Evolutionary conservation across 1,140 invertebrate species (phyloP).

Genomic region (Zaprionus tsacasi): DNA sequence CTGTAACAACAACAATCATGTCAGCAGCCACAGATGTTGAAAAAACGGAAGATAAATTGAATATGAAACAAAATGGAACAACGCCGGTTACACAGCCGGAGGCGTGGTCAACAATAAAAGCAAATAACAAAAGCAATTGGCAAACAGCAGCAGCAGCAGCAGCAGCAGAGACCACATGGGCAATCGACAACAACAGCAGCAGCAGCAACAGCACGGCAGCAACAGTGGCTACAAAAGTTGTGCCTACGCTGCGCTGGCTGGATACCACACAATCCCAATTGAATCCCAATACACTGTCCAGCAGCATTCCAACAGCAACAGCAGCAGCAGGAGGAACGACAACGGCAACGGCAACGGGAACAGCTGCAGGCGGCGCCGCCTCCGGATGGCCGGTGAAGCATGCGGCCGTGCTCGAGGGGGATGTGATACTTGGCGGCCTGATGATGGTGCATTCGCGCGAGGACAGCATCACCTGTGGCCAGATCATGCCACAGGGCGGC

Average conservation of each 20-base stretch:
- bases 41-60: slow-evolving; percentile 18
- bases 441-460: slow-evolving; percentile 99
- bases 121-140: slow-evolving; percentile 39
- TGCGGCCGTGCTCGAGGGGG: slow-evolving; percentile 92
- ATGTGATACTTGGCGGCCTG: slow-evolving; percentile 93
- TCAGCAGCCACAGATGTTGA: slow-evolving; percentile 18
- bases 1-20: slow-evolving; percentile 11
- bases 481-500: slow-evolving; percentile 97
- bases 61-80: slow-evolving; percentile 18
- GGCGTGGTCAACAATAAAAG: slow-evolving; percentile 13
- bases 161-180: slow-evolving; percentile 25
- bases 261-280: slow-evolving; percentile 20
- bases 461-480: slow-evolving; percentile 92
- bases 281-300: slow-evolving; percentile 40
- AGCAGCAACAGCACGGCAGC: slow-evolving; percentile 9
- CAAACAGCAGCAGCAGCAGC: slow-evolving; percentile 18
- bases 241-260: slow-evolving; percentile 50
- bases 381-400: slow-evolving; percentile 92
- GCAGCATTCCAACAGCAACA: slow-evolving; percentile 14
- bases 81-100: slow-evolving; percentile 1
- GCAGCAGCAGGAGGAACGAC: not conserved
- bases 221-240: slow-evolving; percentile 29
- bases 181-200: slow-evolving; percentile 28
- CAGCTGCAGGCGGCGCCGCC: slow-evolving; percentile 19
- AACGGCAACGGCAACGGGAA: not conserved